A percentile compares a stretch with the other conserved stretches of the same genome.
Conservation (phyloP, 2,888 invertebrate genomes). For the Pachydiplax longipennis region DNA sequence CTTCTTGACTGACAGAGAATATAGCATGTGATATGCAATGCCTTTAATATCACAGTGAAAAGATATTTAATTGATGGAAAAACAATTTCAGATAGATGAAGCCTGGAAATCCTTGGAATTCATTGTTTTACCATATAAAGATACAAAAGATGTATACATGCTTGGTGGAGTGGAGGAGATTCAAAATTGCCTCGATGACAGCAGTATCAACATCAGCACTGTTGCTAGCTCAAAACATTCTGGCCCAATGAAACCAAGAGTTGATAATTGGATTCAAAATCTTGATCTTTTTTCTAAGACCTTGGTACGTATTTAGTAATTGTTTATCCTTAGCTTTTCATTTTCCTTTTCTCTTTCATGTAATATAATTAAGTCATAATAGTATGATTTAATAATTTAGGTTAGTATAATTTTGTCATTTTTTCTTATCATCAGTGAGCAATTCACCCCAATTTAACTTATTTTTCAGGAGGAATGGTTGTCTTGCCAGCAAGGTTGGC, state of each 20-base stretch:
- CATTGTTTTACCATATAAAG: conserved; percentile 78
- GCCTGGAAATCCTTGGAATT: conserved; percentile 84
- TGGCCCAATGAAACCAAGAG: conserved; percentile 80
- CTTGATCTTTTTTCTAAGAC: conserved; percentile 82
- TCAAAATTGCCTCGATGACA: conserved; percentile 82
- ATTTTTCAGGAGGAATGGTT: conserved; percentile 82
- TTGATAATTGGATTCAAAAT: conserved; percentile 82
- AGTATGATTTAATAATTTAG: not conserved
- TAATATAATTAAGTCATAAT: not conserved
- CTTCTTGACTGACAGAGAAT: no score
- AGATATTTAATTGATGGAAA: no score
- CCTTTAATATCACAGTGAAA: no score
- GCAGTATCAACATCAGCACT: conserved; percentile 84
- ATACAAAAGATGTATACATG: conserved; percentile 82
- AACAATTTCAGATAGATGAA: conserved; percentile 72
- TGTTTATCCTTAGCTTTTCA: not conserved
- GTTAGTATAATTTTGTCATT: not conserved
- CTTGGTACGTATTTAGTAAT: conserved; percentile 66
- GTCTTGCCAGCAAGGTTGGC: conserved; percentile 90
- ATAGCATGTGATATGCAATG: no score
- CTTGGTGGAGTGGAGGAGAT: conserved; percentile 86
- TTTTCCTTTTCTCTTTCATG: not conserved
- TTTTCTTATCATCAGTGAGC: not conserved
- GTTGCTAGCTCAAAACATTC: conserved; percentile 87
- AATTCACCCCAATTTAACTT: not conserved